A percentile compares a stretch with the other conserved stretches of the same genome.
phyloP scores from a whole-genome alignment of 2,888 invertebrate species.

The Lasioglossum leucozonium region DNA sequence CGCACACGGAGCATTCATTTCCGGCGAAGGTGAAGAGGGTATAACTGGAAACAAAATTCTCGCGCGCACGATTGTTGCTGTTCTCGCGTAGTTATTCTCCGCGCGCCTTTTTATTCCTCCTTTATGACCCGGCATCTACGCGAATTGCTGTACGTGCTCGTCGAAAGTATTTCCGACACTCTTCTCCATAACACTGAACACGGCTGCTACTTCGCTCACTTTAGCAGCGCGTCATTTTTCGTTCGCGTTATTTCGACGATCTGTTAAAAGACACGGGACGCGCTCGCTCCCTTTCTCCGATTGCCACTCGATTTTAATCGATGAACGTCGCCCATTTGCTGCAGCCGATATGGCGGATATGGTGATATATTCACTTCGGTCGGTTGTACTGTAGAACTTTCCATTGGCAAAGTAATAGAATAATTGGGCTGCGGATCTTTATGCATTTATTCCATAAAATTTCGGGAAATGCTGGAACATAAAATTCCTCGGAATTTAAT shows the following conservation, averaged over 20 bases:
- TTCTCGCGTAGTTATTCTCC: slow-evolving; percentile 49
- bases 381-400: no score
- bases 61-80: slow-evolving; percentile 46
- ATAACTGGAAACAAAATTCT: slow-evolving; percentile 56
- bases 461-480: no score
- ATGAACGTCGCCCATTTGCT: not conserved
- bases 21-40: slow-evolving; percentile 1
- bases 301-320: no score
- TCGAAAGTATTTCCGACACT: slow-evolving; percentile 3
- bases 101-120: slow-evolving; percentile 24
- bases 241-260: not conserved
- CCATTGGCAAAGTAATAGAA: no score
- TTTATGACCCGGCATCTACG: slow-evolving; percentile 1
- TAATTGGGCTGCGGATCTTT: no score
- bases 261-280: not conserved
- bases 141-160: not conserved
- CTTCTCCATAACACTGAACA: slow-evolving; percentile 8
- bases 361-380: no score
- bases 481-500: no score
- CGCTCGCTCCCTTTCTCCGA: no score
- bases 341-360: not conserved
- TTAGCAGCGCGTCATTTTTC: not conserved
- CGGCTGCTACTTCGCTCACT: not conserved
- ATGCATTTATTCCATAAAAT: no score
- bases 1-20: slow-evolving; percentile 60